Percentiles rank a stretch among this genome's conserved stretches.
Conservation (phyloP, 2,888 invertebrate species). For the Loripinus fragilis region DNA sequence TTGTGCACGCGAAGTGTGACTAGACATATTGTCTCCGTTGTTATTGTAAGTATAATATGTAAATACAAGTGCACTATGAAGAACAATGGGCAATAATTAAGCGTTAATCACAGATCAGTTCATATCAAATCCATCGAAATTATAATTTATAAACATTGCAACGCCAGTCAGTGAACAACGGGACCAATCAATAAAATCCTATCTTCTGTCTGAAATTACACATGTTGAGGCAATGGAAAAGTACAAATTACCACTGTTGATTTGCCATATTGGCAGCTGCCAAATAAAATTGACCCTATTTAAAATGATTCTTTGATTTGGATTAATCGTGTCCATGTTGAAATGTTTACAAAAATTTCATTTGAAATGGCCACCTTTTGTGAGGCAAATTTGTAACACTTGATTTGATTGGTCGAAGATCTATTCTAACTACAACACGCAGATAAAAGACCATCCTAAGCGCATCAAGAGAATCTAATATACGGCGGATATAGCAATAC, state of each 20-base stretch:
- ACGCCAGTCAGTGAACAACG: no score
- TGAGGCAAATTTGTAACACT: constrained; percentile 34
- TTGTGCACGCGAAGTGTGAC: constrained; percentile 15
- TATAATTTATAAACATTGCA: no score
- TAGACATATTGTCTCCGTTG: background rate
- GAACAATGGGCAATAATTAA: background rate
- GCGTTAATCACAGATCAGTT: background rate
- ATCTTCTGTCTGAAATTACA: no score
- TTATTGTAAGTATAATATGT: background rate
- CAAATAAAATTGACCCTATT: background rate
- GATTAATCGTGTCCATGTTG: background rate
- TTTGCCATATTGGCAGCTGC: no score
- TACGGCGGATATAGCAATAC: background rate
- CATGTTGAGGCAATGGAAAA: no score
- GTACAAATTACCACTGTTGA: no score
- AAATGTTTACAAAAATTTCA: background rate
- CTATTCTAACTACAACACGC: background rate
- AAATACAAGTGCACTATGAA: background rate
- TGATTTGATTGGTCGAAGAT: constrained; percentile 40
- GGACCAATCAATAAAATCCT: no score
- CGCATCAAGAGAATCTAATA: background rate
- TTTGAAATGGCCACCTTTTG: constrained; percentile 58
- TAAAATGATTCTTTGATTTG: no score
- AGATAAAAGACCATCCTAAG: background rate
- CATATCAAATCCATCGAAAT: background rate